Evolutionary conservation across 2,797 vertebrate genomes (phyloP).

Genomic region (Malacoraja senta): DNA sequence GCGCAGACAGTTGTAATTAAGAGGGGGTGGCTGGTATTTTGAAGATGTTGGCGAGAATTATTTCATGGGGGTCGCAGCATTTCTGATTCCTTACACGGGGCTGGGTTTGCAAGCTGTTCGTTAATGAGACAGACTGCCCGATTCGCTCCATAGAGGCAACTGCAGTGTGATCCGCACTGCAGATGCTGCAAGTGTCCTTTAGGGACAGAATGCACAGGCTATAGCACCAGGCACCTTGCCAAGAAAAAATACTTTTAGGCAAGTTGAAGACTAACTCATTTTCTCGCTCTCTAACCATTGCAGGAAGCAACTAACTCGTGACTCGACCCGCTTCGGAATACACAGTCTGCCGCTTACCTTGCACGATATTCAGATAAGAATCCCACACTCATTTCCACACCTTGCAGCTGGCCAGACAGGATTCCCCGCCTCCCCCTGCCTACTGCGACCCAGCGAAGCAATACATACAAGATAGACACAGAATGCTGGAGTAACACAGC

Average conservation of each 20-base stretch:
- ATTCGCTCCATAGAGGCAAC: neutral
- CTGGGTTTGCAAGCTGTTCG: neutral
- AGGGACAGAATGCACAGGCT: neutral
- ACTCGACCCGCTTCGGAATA: neutral
- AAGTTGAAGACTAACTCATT: neutral
- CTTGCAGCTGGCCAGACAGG: neutral
- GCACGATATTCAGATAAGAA: no score
- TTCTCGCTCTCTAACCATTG: neutral
- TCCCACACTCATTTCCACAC: no score
- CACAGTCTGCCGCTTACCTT: neutral
- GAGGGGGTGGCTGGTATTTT: neutral
- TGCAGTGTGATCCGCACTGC: constrained; percentile 11
- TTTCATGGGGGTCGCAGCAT: neutral
- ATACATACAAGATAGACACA: no score
- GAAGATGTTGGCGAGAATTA: neutral
- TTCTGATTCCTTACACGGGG: neutral
- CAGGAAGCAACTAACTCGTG: neutral
- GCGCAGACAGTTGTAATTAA: no score
- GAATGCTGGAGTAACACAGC: no score
- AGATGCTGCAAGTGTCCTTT: neutral
- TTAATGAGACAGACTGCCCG: neutral
- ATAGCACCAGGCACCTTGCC: neutral
- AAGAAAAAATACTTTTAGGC: no score
- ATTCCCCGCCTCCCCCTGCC: neutral
- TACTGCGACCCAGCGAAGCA: no score